These are phyloP conservation scores for Drosophila nikananu DNA, from an alignment of 1,140 invertebrate genomes.

Conservation along the genomic window DNA sequence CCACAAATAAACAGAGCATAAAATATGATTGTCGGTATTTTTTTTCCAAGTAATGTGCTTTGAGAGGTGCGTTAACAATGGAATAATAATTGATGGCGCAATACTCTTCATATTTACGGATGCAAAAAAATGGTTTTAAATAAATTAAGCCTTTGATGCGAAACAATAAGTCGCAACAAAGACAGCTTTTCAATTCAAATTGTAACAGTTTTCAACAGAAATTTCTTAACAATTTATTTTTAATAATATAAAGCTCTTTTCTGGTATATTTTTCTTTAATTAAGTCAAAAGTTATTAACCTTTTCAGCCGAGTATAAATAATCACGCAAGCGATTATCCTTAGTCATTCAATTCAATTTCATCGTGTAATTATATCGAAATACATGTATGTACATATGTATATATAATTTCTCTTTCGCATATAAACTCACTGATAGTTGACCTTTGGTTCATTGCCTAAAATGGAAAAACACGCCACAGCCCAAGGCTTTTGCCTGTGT, in stretches of 20 bases:
- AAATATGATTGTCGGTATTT: slow-evolving; percentile 72
- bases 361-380: not conserved
- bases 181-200: not conserved
- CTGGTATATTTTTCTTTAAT: too few species aligned
- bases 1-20: slow-evolving; percentile 74
- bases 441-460: slow-evolving; percentile 11
- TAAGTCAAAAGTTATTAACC: not conserved
- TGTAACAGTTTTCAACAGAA: not conserved
- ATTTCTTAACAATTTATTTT: not conserved
- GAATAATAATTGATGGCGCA: slow-evolving; percentile 24
- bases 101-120: slow-evolving; percentile 20
- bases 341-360: not conserved
- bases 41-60: slow-evolving; percentile 20
- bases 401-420: not conserved
- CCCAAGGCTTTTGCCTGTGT: slow-evolving; percentile 60
- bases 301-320: slow-evolving; percentile 1
- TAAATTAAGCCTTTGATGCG: slow-evolving; percentile 12
- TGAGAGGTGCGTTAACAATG: slow-evolving; percentile 21
- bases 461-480: slow-evolving; percentile 55
- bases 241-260: not conserved
- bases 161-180: not conserved
- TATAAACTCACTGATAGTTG: not conserved
- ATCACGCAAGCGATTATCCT: not conserved
- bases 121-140: slow-evolving; percentile 1
- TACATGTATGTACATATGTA: not conserved